phyloP scores from a whole-genome alignment of 2,888 invertebrate genomes.

The Steromphala cineraria region DNA sequence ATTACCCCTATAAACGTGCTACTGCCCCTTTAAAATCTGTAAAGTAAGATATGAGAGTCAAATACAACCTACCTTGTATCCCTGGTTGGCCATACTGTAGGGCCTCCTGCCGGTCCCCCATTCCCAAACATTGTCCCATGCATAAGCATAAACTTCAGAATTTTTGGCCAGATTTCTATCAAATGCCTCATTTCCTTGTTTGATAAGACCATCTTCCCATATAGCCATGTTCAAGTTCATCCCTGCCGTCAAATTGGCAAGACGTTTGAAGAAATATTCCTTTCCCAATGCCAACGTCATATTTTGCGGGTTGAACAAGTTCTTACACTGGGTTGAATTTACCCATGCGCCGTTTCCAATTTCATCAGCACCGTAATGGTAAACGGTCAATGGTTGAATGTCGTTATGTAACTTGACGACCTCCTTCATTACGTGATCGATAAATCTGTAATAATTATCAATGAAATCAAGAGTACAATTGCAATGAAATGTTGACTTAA shows the following conservation, averaged over 20 bases:
- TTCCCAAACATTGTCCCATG: constrained; percentile 67
- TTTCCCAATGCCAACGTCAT: constrained; percentile 20
- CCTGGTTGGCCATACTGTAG: constrained; percentile 64
- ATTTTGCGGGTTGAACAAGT: constrained; percentile 28
- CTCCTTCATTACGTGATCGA: constrained; percentile 51
- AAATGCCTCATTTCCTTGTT: constrained; percentile 27
- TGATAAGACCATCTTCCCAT: constrained; percentile 61
- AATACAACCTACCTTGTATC: constrained; percentile 59
- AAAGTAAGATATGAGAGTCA: too few relatives aligned
- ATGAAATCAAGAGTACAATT: too few relatives aligned
- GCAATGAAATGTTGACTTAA: too few relatives aligned
- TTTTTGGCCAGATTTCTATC: constrained; percentile 27
- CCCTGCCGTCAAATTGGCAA: not conserved
- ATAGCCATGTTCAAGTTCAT: constrained; percentile 41
- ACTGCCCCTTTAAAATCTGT: too few relatives aligned
- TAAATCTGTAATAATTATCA: constrained; percentile 40
- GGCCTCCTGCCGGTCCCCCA: constrained; percentile 50
- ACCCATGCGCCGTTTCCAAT: constrained; percentile 64
- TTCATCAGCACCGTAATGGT: constrained; percentile 73
- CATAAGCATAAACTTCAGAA: constrained; percentile 56
- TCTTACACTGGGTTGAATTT: constrained; percentile 59
- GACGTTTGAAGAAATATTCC: constrained; percentile 24
- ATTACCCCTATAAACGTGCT: too few relatives aligned
- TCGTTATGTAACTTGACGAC: constrained; percentile 39
- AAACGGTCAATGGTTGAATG: constrained; percentile 57